Conservation (phyloP, 92 coral and sea anemone genomes). For the Umimayanthus kanabou region DNA sequence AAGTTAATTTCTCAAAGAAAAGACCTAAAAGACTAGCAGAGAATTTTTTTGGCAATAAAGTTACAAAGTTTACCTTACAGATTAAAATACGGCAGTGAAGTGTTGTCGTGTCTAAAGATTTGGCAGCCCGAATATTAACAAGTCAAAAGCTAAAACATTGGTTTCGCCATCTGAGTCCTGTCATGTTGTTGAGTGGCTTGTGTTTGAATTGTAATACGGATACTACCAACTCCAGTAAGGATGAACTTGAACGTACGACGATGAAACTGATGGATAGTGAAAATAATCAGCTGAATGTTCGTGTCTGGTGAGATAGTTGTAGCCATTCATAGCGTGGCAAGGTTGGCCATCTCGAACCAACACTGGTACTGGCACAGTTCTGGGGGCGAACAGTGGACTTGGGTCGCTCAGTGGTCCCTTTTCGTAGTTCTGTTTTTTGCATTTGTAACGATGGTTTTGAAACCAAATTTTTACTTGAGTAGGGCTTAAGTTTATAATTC, state of each 20-base stretch:
- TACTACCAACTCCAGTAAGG: constrained; percentile 51
- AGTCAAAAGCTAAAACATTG: constrained; percentile 8
- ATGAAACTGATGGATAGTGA: constrained; percentile 84
- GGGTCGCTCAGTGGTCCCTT: constrained; percentile 77
- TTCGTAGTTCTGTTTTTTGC: constrained; percentile 95
- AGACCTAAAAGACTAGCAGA: background rate
- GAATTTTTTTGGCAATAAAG: background rate
- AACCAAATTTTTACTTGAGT: constrained; percentile 99
- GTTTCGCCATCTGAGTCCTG: constrained; percentile 30
- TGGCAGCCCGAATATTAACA: constrained; percentile 22
- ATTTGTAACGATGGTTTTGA: constrained; percentile 99
- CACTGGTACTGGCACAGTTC: constrained; percentile 91
- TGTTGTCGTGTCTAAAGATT: constrained; percentile 17
- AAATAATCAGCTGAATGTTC: constrained; percentile 83
- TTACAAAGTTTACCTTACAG: constrained; percentile 20
- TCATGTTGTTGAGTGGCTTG: constrained; percentile 24
- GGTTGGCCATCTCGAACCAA: constrained; percentile 93
- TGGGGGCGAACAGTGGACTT: constrained; percentile 85
- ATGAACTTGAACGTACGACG: constrained; percentile 67
- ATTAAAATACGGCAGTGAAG: constrained; percentile 19
- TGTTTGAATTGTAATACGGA: constrained; percentile 22
- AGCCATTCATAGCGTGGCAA: constrained; percentile 79
- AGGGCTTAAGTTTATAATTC: constrained; percentile 92
- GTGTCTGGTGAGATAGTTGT: constrained; percentile 65
- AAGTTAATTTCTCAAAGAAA: constrained; percentile 11